Conservation (phyloP, 2,797 vertebrate species). For the Gobionotothen gibberifrons region DNA sequence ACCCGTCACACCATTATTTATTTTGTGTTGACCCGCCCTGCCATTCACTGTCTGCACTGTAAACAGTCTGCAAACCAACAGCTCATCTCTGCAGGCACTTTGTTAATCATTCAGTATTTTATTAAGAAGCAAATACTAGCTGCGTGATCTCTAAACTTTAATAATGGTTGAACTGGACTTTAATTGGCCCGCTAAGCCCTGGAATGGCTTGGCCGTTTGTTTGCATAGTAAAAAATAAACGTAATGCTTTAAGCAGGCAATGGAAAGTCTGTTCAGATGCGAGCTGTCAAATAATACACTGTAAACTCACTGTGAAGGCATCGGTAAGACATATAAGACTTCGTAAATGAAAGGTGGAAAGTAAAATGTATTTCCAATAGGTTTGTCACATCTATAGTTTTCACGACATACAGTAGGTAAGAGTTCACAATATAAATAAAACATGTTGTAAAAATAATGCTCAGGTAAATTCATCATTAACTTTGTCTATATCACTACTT, state of each 20-base stretch:
- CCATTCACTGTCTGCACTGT: neutral
- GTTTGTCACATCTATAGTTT: too few species aligned
- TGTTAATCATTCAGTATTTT: constrained; percentile 2
- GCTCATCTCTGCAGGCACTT: neutral
- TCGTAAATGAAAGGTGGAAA: neutral
- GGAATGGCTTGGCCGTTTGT: constrained; percentile 1
- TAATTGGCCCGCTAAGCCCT: constrained; percentile 2
- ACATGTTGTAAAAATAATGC: too few species aligned
- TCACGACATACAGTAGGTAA: too few species aligned
- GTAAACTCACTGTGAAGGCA: neutral
- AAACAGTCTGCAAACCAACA: neutral
- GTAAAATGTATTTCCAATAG: too few species aligned
- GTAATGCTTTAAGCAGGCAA: neutral
- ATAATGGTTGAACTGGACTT: constrained; percentile 2
- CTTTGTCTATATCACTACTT: too few species aligned
- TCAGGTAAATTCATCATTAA: too few species aligned
- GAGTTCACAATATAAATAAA: too few species aligned
- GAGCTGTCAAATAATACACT: neutral
- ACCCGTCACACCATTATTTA: constrained; percentile 31
- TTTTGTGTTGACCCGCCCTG: constrained; percentile 18
- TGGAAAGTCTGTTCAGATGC: neutral
- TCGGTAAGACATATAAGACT: neutral
- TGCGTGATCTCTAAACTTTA: neutral
- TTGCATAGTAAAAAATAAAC: constrained; percentile 17
- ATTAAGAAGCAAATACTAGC: neutral